Base-by-base conservation (phyloP, 2,797 vertebrate genomes). In the Anabas testudineus region DNA sequence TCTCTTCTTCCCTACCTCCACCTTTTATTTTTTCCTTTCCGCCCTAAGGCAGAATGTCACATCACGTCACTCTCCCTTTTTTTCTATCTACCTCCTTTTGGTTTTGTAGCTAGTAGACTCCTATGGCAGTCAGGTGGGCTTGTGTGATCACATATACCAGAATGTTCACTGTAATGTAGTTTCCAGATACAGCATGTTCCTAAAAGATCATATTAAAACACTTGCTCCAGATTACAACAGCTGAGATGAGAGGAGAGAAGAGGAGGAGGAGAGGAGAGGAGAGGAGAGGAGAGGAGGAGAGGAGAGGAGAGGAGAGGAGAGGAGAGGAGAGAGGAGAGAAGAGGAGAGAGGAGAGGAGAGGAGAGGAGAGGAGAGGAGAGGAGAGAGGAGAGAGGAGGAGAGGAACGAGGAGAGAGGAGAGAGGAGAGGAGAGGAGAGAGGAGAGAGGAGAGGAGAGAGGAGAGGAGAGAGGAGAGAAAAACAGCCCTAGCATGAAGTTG, bases 11-110 rank as follows among this genome's bases (percentile, higher is more conserved):
- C 59, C 37, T 36, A 26, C 28, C 45, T 52, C 51, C 54, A 41
- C 39, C 72, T 77, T 57, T 56, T 60, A 59, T 43, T 43, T 63
- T n/a, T 49, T 32, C 26, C 61, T 13, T 30, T 26, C 49, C 76
- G 67, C 82, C 86, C 81, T 36, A 3, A 77, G 80, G 89, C 67
- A 43, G n/a, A 71, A 30, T 73, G 87, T 89, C 90, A 76, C 85
- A 83, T 87, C 85, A 49, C 76, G 87, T 91, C 77, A 68, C 48
- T 82, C 45, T 36, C 28, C 49, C 63, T 42, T 7, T 42, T 42
- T 42, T 15, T 4, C 5, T 59, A 43, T 51, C 32, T n/a, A n/a
- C n/a, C n/a, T 22, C 15, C 47, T 70, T 45, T 42, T 19, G 47
- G 34, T 51, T 21, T 2, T 10, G 19, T 77, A 62, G 59, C 54